These are phyloP conservation scores for Eufriesea mexicana DNA, from an alignment of 1,140 invertebrate species.

Conservation along the genomic window DNA sequence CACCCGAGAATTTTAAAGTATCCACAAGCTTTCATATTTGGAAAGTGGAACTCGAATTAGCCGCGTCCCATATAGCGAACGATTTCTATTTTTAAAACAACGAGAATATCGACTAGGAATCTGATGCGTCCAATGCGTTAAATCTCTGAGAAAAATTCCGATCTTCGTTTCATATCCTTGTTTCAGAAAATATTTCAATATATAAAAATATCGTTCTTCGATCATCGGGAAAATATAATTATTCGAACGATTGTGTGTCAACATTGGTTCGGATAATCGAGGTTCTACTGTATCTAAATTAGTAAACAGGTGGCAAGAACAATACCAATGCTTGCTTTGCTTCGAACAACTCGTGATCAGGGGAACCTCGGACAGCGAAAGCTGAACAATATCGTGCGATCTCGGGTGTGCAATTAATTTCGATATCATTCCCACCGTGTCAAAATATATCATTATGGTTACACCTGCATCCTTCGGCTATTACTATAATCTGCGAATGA, in stretches of 20 bases:
- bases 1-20: background rate
- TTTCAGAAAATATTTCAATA: too few relatives aligned
- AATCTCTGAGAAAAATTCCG: too few relatives aligned
- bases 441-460: background rate
- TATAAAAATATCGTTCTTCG: too few relatives aligned
- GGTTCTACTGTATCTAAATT: too few relatives aligned
- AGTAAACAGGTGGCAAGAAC: too few relatives aligned
- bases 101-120: background rate
- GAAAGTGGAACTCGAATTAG: slow-evolving; percentile 6
- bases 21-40: slow-evolving; percentile 1
- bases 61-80: background rate
- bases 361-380: slow-evolving; percentile 17
- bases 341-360: background rate
- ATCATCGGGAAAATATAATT: too few relatives aligned
- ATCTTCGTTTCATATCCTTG: too few relatives aligned
- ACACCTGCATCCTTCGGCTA: background rate
- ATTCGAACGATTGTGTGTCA: too few relatives aligned
- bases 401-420: background rate
- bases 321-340: background rate
- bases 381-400: background rate
- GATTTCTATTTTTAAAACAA: background rate
- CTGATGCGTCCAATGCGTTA: too few relatives aligned
- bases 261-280: background rate
- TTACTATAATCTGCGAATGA: too few relatives aligned
- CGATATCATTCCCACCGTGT: background rate